Conservation (phyloP, 2,888 invertebrate species). For the Exocentrus adspersus region DNA sequence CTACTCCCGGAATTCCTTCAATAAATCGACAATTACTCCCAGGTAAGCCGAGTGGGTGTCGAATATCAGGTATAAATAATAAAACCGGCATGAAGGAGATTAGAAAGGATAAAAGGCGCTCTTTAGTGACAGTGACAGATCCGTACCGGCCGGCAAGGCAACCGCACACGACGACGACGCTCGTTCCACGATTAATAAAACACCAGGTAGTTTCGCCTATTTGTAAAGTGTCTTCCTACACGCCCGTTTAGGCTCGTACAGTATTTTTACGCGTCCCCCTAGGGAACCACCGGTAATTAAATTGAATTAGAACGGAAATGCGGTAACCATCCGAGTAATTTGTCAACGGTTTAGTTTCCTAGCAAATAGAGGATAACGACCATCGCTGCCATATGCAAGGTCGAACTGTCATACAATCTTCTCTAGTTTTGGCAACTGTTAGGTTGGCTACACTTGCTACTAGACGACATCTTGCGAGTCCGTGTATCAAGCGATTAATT, state of each 20-base stretch:
- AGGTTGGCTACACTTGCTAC: too few species aligned
- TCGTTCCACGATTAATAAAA: slow-evolving; percentile 55
- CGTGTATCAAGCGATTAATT: slow-evolving; percentile 10
- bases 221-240: slow-evolving; percentile 50
- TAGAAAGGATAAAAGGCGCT: slow-evolving; percentile 49
- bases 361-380: too few species aligned
- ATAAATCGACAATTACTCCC: slow-evolving; percentile 49
- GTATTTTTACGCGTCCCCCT: too few species aligned
- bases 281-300: not conserved
- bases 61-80: slow-evolving; percentile 51
- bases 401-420: too few species aligned
- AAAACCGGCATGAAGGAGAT: slow-evolving; percentile 49
- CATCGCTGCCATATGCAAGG: too few species aligned
- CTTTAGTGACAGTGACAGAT: slow-evolving; percentile 56
- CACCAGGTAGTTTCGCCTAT: slow-evolving; percentile 56
- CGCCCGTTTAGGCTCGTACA: slow-evolving; percentile 22
- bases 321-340: too few species aligned
- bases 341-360: too few species aligned
- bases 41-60: slow-evolving; percentile 53
- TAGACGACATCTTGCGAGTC: not conserved
- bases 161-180: slow-evolving; percentile 56
- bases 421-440: too few species aligned
- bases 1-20: slow-evolving; percentile 30
- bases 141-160: slow-evolving; percentile 48
- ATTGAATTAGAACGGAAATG: too few species aligned